Evolutionary conservation across 2,113 vertebrate species (phyloP), one percentile per base, ranked within the genome.

Genomic region (Etia nguti): DNA sequence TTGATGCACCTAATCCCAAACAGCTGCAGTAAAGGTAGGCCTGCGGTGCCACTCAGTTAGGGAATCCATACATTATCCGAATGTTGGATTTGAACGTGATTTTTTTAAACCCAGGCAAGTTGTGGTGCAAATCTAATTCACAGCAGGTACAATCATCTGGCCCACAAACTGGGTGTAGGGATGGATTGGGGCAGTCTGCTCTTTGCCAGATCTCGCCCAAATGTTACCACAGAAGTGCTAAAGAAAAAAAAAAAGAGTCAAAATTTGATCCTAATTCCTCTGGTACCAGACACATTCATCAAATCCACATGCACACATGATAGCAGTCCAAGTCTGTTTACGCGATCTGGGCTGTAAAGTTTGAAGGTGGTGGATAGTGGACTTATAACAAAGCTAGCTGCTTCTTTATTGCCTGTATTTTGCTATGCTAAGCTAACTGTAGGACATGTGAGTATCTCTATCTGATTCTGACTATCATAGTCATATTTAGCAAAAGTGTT

Each of bases 81-180:
- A 77, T 52, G 73, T 18, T 77, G 70, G 70, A n/a, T 12, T 48
- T 77, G 46, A 50, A 50, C 26, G 20, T 5, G 73, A 77, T 50
- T 52, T 50, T 77, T 6, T 52, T 13, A 20, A 31, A 52, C 48
- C 26, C 46, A 59, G 26, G 12, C 24, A 31, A 31, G 26, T 8
- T 6, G 70, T 20, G 73, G 18, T 31, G 18, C 73, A n/a, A 29
- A 13, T 77, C 26, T 0, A 50, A 31, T 20, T 20, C 24, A 77
- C 26, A n/a, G 46, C 46, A 52, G 46, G 11, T 26, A 77, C 46
- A 77, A 77, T 9, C 26, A 6, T 77, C 73, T 52, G 73, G 16
- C 73, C 26, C 46, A 77, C 26, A 48, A 75, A 48, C 52, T 10
- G 20, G 52, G n/a, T 55, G 20, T 8, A 55, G n/a, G 10, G 9